Evolutionary conservation across 2,113 vertebrate genomes (phyloP), one percentile per base, ranked within the genome.

Genomic region (Myotis lucifugus): DNA sequence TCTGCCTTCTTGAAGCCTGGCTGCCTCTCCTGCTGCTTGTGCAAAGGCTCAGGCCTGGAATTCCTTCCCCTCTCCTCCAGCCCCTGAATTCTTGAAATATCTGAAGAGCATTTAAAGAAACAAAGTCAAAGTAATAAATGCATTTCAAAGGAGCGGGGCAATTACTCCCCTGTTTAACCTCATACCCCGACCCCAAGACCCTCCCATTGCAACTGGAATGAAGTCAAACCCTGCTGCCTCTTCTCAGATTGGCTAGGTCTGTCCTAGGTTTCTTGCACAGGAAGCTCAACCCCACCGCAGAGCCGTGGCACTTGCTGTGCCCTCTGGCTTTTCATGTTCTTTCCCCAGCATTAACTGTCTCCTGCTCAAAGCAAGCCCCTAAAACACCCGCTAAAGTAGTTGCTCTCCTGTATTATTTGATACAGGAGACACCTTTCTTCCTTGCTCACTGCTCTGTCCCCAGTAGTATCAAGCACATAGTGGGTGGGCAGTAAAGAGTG

Each of bases 71-170:
- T 84, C 34, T 18, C 23, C 40, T 95, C 61, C 27, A 90, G 82
- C 25, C 88, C 54, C 66, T n/a, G 21, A 66, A 87, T 67, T 96
- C 74, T 83, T 93, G 42, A 92, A 67, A 42, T 86, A 56, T 8
- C 88, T 42, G 74, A 83, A 93, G 52, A 86, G n/a, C 79, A 70
- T 79, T 34, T 78, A 54, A 15, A 64, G 74, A 54, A 82, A 40
- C 9, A 91, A 42, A 67, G 27, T 42, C 85, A 46, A 9, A 82
- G 72, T 69, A 76, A 46, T 69, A 61, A 29, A 59, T 17, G 34
- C 7, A 21, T 64, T 72, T 81, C 50, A 74, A 66, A 85, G 34
- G 5, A 50, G 5, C 2, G n/a, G 73, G 21, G 27, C 1, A 40
- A 42, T 72, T 50, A 67, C 17, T 14, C 4, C 52, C 50, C 8